Base-by-base conservation (phyloP, 53 echinoderm and acorn worm species). In the Paelopatides confundens region DNA sequence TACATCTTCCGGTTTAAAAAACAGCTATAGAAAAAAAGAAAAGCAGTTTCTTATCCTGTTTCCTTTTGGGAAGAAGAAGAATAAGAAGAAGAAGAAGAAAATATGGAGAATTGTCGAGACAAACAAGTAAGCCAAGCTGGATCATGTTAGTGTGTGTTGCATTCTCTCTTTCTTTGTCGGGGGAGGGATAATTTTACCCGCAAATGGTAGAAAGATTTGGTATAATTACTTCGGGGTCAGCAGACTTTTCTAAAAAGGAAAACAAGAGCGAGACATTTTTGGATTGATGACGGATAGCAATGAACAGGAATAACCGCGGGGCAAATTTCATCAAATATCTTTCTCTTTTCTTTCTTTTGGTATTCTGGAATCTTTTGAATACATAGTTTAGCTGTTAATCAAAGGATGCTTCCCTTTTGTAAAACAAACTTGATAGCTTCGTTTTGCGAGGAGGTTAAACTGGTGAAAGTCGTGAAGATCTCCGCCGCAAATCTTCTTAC, bases 1-100 rank as follows among this genome's bases (percentile, higher is more conserved):
- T 74, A 28, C 74, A 74, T 74, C 74, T 74, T 74, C 74, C 74
- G 74, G 74, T 74, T 35, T 21, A 33, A 74, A 74, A 39, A 58
- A 58, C 21, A 23, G 58, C 58, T 23, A 58, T 58, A 18, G 21
- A 23, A 58, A 23, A 58, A 21, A 58, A 58, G 21, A 40, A 74
- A 35, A 26, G 39, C 39, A 21, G 38, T 39, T 74, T 74, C 43
- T 40, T 40, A 74, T 74, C 74, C 74, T 74, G 74, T 74, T 12
- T 30, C 11, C 43, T 24, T n/a, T 43, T 74, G 58, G 21, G 18
- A 58, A 58, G 58, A 58, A 23, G 58, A 23, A 58, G 21, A 15
- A 40, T 11, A 74, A 74, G 12, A 46, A 39, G 21, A 74, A 39
- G 38, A 74, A 39, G 39, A 28, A 74, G 74, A 39, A 39, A 74